phyloP scores from a whole-genome alignment of 1,140 invertebrate genomes.

The Drosophila ogumai region DNA sequence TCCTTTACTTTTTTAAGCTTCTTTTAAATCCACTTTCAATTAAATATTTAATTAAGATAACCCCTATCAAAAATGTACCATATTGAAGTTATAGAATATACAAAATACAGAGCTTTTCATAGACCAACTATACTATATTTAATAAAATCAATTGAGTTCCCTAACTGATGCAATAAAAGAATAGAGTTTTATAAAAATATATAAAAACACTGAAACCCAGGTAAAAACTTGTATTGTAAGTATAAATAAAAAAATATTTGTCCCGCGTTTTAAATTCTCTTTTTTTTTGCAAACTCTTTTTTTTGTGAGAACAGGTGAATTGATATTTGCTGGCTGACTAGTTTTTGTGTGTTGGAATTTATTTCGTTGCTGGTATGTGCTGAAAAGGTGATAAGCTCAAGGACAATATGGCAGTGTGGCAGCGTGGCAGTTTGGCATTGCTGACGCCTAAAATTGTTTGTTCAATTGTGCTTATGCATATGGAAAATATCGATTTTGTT shows the following conservation, averaged over 20 bases:
- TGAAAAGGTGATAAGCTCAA: constrained; percentile 76
- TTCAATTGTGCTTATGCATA: constrained; percentile 75
- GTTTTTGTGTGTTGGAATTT: constrained; percentile 52
- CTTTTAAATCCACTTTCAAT: background rate
- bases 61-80: background rate
- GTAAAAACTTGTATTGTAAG: constrained; percentile 20
- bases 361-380: constrained; percentile 55
- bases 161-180: constrained; percentile 17
- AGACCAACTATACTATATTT: constrained; percentile 3
- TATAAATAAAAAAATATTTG: constrained; percentile 45
- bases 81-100: background rate
- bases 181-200: constrained; percentile 15
- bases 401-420: constrained; percentile 47
- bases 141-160: constrained; percentile 4
- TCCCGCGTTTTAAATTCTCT: constrained; percentile 6
- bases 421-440: constrained; percentile 59
- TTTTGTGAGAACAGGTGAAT: constrained; percentile 54
- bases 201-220: background rate
- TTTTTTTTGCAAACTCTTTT: constrained; percentile 20
- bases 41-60: constrained; percentile 12
- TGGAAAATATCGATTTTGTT: constrained; percentile 69
- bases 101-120: background rate
- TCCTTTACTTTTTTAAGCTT: too few relatives aligned
- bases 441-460: constrained; percentile 59
- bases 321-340: constrained; percentile 50